Percentiles rank a stretch among this genome's conserved stretches.
Evolutionary conservation across 2,888 invertebrate species (phyloP).

Genomic region (Tipula lateralis): DNA sequence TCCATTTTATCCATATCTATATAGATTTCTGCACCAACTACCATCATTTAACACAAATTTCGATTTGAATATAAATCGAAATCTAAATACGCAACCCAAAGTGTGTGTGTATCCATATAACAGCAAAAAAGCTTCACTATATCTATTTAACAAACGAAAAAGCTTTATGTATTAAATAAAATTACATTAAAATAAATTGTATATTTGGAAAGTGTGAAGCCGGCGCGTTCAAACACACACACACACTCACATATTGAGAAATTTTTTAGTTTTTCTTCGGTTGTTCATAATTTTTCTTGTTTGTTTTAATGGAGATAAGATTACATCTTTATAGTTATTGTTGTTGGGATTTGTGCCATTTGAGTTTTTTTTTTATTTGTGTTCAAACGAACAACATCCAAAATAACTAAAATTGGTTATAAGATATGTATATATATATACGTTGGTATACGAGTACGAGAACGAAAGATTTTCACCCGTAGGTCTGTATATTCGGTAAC

Average conservation of each 20-base stretch:
- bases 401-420: no score
- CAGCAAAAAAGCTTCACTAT: neutral
- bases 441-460: neutral
- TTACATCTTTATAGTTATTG: neutral
- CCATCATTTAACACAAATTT: neutral
- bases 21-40: neutral
- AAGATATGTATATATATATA: neutral
- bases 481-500: neutral
- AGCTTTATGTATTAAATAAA: neutral
- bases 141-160: neutral
- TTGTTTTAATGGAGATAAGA: neutral
- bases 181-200: neutral
- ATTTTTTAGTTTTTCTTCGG: neutral
- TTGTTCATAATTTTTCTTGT: neutral
- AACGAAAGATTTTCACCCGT: neutral
- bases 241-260: neutral
- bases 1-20: neutral
- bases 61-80: conserved; percentile 1
- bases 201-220: neutral
- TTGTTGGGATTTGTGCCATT: neutral
- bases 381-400: neutral
- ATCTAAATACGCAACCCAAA: neutral
- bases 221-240: neutral
- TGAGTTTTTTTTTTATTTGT: no score
- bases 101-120: no score